Base-by-base conservation (phyloP, 2,113 vertebrate genomes). In the Mustela nigripes region DNA sequence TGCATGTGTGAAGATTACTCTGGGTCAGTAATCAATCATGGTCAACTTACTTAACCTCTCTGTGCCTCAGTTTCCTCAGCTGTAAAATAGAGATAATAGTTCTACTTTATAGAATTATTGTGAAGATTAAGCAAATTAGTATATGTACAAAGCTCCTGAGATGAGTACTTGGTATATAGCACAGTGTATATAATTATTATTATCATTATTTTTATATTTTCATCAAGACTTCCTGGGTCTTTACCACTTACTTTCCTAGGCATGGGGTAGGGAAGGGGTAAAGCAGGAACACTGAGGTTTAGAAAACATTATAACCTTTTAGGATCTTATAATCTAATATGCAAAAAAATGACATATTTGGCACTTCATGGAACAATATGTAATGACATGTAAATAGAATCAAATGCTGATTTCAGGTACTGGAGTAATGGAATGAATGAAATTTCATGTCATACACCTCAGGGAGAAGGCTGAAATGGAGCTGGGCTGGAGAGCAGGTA, bases 1-100 rank as follows among this genome's bases (percentile, higher is more conserved):
- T 96, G 63, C 11, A 11, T 28, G 78, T 76, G 80, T 89, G 42
- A 97, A 93, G 73, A 76, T 74, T 76, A 89, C 36, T 89, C 62
- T 36, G 19, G 11, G 33, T 91, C n/a, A 67, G 42, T 58, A 36
- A 62, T 74, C 58, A 83, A 26, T 95, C 36, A 45, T 16, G 11
- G 28, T 12, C 19, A 89, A 63, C 12, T 79, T 73, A 71, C 45
- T 91, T 93, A 86, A 67, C 26, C 24, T 74, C 48, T 87, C 50
- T 58, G 31, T 67, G n/a, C 42, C 62, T 95, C 36, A 76, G n/a
- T 84, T 94, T 97, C n/a, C 89, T 93, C 28, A 50, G 26, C 10
- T 87, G 9, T 84, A 53, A 87, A 94, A 92, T 36, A 36, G 50
- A 19, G 33, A 50, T 58, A 86, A 56, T 71, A 94, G 90, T 91